Evolutionary conservation across 2,797 vertebrate species (phyloP).

Genomic region (Premnoplex brunnescens): DNA sequence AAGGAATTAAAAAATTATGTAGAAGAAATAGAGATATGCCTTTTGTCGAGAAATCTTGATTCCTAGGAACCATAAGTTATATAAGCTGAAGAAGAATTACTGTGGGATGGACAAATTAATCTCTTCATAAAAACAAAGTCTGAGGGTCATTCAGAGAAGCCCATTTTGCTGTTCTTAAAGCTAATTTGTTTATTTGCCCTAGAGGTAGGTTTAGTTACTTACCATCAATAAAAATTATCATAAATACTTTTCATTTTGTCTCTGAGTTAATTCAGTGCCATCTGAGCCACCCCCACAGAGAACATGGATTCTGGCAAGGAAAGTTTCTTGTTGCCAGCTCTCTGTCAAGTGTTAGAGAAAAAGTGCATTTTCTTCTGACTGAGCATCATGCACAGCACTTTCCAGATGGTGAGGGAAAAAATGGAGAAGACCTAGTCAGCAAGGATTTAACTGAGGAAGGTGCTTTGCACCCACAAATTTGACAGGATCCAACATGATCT

Average conservation of each 20-base stretch:
- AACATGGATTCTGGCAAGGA: conserved; percentile 62
- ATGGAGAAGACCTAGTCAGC: conserved; percentile 28
- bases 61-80: neutral
- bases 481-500: conserved; percentile 32
- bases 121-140: neutral
- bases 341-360: conserved; percentile 62
- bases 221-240: conserved; percentile 46
- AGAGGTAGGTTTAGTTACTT: conserved; percentile 33
- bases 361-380: conserved; percentile 7
- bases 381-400: conserved; percentile 48
- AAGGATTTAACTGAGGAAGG: conserved; percentile 11
- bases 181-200: conserved; percentile 13
- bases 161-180: neutral
- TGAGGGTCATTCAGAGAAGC: neutral
- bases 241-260: conserved; percentile 18
- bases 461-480: conserved; percentile 16
- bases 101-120: neutral
- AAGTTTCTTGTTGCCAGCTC: conserved; percentile 53
- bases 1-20: neutral
- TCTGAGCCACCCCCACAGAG: conserved; percentile 70
- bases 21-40: neutral
- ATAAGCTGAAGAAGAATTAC: neutral
- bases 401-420: conserved; percentile 43
- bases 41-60: neutral
- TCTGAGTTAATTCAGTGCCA: conserved; percentile 61